These are phyloP conservation scores for Nasonovia ribisnigri DNA, from an alignment of 2,888 invertebrate species.

Conservation along the genomic window DNA sequence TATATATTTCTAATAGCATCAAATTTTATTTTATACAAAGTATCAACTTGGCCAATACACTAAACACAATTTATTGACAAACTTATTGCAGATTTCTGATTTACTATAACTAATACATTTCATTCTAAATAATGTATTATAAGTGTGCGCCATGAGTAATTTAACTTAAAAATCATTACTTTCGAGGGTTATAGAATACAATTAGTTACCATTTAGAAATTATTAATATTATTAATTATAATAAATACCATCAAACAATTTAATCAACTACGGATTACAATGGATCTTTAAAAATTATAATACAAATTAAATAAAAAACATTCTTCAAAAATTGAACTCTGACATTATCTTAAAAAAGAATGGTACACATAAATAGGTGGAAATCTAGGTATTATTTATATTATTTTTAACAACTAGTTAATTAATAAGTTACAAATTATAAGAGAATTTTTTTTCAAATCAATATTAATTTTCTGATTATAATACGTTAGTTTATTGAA, in stretches of 20 bases:
- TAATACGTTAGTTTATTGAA: neutral
- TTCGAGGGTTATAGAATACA: conserved; percentile 3
- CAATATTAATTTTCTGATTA: neutral
- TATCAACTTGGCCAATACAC: neutral
- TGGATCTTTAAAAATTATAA: neutral
- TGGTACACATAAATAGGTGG: neutral
- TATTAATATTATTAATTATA: conserved; percentile 40
- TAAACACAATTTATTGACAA: neutral
- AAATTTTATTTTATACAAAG: neutral
- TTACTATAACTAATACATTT: conserved; percentile 19
- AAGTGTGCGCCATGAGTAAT: neutral
- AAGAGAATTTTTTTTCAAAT: conserved; percentile 1
- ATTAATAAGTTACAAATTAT: conserved; percentile 8
- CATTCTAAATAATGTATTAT: neutral
- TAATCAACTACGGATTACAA: conserved; percentile 24
- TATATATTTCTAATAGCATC: neutral
- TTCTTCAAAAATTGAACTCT: neutral
- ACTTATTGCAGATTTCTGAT: neutral
- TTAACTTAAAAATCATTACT: conserved; percentile 23
- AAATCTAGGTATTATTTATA: conserved; percentile 17
- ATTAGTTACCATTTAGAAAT: neutral
- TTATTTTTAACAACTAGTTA: conserved; percentile 42
- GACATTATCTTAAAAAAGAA: neutral
- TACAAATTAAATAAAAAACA: conserved; percentile 18
- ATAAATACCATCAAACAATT: conserved; percentile 18